Base-by-base conservation (phyloP, 2,113 vertebrate species). In the Enhydra lutris region DNA sequence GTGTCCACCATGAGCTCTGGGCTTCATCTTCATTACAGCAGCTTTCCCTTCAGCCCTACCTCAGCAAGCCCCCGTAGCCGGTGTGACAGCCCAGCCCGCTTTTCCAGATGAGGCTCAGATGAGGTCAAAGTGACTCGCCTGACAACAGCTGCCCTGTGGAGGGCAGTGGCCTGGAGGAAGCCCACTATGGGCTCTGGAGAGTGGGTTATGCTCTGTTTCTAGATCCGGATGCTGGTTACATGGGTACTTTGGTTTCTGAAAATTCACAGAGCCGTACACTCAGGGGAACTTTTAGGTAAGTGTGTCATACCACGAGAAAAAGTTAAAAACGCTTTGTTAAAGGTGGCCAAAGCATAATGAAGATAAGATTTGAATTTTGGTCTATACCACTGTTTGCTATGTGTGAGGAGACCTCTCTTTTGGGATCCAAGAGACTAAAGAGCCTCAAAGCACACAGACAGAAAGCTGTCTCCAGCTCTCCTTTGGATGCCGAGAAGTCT, bases 51-150 rank as follows among this genome's bases (percentile, higher is more conserved):
- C 6, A 1, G 21, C 13, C 14, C 45, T 21, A 55, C 42, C 39
- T 71, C n/a, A 21, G 20, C 45, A 47, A 71, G 7, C 7, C 8
- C 8, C 14, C 0, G 3, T 1, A n/a, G 47, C 20, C 0, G 0
- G 11, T 20, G 23, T 36, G 39, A 39, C 5, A 4, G 12, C 15
- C 39, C 6, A 6, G 12, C 12, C 45, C 2, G 1, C 0, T 24
- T 65, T 52, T 34, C 74, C 36, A 2, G 26, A 47, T 3, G 69
- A 84, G 89, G 52, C 24, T 87, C 74, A 7, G 65, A 31, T 20
- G 21, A 50, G n/a, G 29, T 81, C 5, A 80, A 36, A 94, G 47
- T 0, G 34, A 45, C 50, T 8, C 3, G 8, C 34, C 14, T 6
- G 18, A 21, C 17, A n/a, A 55, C 3, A 29, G 63, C 12, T 45